Conservation (phyloP, 2,113 vertebrate species). For the Guaruba guarouba region DNA sequence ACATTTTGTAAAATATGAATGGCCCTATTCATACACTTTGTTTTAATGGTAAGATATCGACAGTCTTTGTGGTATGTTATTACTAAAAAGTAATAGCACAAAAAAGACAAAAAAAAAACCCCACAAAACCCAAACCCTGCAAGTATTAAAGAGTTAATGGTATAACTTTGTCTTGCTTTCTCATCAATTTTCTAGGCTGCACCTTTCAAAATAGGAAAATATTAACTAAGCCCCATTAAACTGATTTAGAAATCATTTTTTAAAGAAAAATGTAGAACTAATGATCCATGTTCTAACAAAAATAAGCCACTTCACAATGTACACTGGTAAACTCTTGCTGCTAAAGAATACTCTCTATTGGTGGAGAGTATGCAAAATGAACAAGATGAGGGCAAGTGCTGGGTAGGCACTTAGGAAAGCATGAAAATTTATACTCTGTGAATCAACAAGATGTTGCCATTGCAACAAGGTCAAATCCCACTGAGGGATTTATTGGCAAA, state of each 20-base stretch:
- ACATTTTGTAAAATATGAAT: not conserved
- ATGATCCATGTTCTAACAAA: not conserved
- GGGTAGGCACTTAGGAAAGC: not conserved
- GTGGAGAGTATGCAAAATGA: not conserved
- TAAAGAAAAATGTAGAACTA: constrained; percentile 29
- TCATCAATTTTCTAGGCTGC: not conserved
- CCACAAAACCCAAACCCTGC: not conserved
- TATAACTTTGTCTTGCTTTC: not conserved
- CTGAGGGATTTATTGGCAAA: not conserved
- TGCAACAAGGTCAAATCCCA: not conserved
- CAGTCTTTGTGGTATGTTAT: not conserved
- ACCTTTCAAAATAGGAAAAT: not conserved
- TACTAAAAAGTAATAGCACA: not conserved
- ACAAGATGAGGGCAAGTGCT: not conserved
- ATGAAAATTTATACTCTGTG: not conserved
- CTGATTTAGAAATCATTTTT: constrained; percentile 15
- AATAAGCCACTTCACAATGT: not conserved
- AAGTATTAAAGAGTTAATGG: constrained; percentile 5
- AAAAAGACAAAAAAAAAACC: not conserved
- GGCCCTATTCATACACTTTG: not conserved
- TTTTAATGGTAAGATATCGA: not conserved
- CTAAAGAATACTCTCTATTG: not conserved
- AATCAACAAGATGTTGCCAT: not conserved
- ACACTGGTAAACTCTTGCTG: not conserved
- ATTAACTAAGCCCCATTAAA: constrained; percentile 30